These are phyloP conservation scores for Chauna torquata DNA, from an alignment of 2,113 vertebrate genomes.

Conservation along the genomic window DNA sequence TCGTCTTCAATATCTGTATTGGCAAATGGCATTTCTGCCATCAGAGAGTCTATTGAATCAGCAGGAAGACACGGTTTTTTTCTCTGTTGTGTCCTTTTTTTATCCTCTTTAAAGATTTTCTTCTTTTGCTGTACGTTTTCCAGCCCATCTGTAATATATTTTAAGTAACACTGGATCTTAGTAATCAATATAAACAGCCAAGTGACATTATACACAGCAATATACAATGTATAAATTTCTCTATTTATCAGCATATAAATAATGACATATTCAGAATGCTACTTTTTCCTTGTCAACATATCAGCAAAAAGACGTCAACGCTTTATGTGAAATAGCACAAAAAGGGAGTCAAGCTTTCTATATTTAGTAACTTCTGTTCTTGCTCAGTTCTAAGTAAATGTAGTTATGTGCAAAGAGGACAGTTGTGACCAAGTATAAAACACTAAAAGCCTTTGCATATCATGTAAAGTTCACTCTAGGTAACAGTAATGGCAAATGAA, in stretches of 20 bases:
- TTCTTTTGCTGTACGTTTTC: slow-evolving; percentile 54
- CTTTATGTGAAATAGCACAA: neutral
- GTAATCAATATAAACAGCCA: neutral
- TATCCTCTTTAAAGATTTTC: slow-evolving; percentile 19
- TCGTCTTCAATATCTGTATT: slow-evolving; percentile 80
- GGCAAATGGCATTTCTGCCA: slow-evolving; percentile 85
- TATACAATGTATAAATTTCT: neutral
- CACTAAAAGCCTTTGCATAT: neutral
- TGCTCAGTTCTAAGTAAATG: neutral
- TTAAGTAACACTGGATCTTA: neutral
- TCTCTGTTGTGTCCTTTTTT: slow-evolving; percentile 8
- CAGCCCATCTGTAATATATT: slow-evolving; percentile 56
- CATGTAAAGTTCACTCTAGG: neutral
- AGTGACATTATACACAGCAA: neutral
- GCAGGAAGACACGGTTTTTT: slow-evolving; percentile 8
- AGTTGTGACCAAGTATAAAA: neutral
- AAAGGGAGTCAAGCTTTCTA: neutral
- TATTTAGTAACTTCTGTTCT: neutral
- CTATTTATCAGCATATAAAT: neutral
- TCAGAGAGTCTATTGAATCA: slow-evolving; percentile 40
- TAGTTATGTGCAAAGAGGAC: neutral
- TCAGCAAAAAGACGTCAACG: neutral
- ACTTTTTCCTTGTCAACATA: neutral
- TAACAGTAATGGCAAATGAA: neutral
- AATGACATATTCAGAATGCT: neutral